phyloP scores from a whole-genome alignment of 2,888 invertebrate genomes.

The Megastigmus dorsalis region DNA sequence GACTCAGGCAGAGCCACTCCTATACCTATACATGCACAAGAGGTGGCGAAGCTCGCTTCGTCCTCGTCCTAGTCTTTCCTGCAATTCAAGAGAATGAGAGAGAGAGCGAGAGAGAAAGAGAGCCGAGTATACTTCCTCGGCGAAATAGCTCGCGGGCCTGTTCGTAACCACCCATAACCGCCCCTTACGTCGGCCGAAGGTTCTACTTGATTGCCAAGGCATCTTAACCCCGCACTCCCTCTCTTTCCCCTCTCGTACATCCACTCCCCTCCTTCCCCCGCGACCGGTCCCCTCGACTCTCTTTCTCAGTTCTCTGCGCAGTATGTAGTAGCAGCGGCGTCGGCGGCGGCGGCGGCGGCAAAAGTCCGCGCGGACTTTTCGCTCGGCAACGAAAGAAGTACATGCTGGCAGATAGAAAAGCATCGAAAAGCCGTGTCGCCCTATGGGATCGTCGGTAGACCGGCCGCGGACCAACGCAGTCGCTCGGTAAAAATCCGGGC shows the following conservation, averaged over 20 bases:
- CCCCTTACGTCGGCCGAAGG: constrained; percentile 70
- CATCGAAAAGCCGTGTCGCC: constrained; percentile 60
- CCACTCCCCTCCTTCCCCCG: constrained; percentile 53
- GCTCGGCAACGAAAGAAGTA: too few species aligned
- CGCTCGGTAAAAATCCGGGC: constrained; percentile 65
- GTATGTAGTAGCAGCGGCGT: too few species aligned
- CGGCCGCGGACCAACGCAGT: constrained; percentile 7
- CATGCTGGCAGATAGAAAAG: too few species aligned
- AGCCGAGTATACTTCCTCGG: constrained; percentile 30
- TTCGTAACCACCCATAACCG: constrained; percentile 72
- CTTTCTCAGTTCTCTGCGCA: too few species aligned
- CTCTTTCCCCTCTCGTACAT: too few species aligned
- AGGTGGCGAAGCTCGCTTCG: constrained; percentile 22
- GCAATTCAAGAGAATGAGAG: constrained; percentile 8
- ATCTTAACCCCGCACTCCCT: constrained; percentile 73
- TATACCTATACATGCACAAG: neutral
- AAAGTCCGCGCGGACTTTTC: constrained; percentile 68
- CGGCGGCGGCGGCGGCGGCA: neutral
- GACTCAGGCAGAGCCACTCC: neutral
- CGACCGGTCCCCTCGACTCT: constrained; percentile 21
- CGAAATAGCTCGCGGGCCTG: constrained; percentile 52
- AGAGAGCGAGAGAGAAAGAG: constrained; percentile 17
- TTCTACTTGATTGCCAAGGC: constrained; percentile 75
- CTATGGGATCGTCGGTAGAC: constrained; percentile 59
- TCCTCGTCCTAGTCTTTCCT: constrained; percentile 30